phyloP scores from a whole-genome alignment of 2,888 invertebrate genomes.

The Cremastinae sp. region DNA sequence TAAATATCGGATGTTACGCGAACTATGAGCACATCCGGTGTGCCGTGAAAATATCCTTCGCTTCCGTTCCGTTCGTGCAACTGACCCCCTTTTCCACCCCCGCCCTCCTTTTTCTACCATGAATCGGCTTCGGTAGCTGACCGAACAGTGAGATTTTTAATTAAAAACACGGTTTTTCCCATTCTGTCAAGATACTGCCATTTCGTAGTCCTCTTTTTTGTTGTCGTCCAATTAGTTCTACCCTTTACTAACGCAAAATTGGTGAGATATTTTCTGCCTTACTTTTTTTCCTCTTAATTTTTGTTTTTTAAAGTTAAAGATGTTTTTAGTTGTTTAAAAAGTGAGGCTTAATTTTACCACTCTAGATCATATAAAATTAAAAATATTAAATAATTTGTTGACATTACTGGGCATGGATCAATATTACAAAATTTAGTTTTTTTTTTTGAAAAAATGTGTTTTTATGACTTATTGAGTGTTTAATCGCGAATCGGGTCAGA shows the following conservation, averaged over 20 bases:
- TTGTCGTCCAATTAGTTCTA: not conserved
- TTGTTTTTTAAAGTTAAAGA: too few species aligned
- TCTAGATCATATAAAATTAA: too few species aligned
- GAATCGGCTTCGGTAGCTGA: conserved; percentile 19
- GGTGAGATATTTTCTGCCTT: too few species aligned
- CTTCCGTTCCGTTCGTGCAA: conserved; percentile 16
- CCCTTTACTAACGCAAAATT: too few species aligned
- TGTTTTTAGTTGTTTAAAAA: too few species aligned
- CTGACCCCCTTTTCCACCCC: conserved; percentile 23
- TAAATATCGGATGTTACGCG: conserved; percentile 44
- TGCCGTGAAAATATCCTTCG: conserved; percentile 31
- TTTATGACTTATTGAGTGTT: not conserved
- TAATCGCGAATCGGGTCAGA: conserved; percentile 5
- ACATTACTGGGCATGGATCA: too few species aligned
- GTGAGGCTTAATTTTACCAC: too few species aligned
- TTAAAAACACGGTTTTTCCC: conserved; percentile 62
- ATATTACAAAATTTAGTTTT: too few species aligned
- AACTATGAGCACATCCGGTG: conserved; percentile 32
- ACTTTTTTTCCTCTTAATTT: too few species aligned
- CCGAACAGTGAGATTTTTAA: conserved; percentile 64
- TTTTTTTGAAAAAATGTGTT: too few species aligned
- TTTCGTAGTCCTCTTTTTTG: conserved; percentile 19
- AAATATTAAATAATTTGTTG: too few species aligned
- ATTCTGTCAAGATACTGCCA: conserved; percentile 21
- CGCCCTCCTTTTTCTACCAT: conserved; percentile 31